Evolutionary conservation across 2,797 vertebrate species (phyloP), one percentile per base, ranked within the genome.

Genomic region (Eleutherodactylus coqui): DNA sequence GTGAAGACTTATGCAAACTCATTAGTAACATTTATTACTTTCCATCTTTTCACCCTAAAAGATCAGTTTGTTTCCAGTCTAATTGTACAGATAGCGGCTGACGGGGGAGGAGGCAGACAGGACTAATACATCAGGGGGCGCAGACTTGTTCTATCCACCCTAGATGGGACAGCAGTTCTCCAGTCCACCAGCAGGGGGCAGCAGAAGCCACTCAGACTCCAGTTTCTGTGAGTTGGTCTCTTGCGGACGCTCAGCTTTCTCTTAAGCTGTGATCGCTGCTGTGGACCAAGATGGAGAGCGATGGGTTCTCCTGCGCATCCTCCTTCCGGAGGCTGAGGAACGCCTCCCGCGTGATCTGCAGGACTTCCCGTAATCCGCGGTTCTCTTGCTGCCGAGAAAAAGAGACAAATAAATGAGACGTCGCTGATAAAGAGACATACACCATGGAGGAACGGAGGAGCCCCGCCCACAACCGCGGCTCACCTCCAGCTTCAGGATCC

Each of bases 291-390:
- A 95, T 95, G 0, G 97, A 98, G 76, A 98, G 93, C 5, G 97
- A 97, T 0, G 96, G 96, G 91, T 92, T 96, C 88, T 99, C 97
- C 0, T 96, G 96, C 0, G 88, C 86, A 17, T 98, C 97, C 0
- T 98, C 98, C 89, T 96, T 94, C 89, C 96, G 96, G 55, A 99
- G 94, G 79, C 96, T 93, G 89, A 98, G 92, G 91, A 99, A 99
- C 0, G 97, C 98, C 88, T 99, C 97, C 24, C 96, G 95, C 79
- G 97, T 99, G 92, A 99, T 98, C 86, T 98, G 97, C 88, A 99
- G 94, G 86, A 99, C 94, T 93, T 99, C 98, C 89, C 98, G 92
- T 75, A 99, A 94, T 55, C 97, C 97, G 76, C 91, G 94, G 92
- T 99, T 99, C 94, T 99, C 98, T 94, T 97, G 91, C 98, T 99